These are phyloP conservation scores for Cervus canadensis DNA, from an alignment of 2,113 vertebrate genomes.

Conservation along the genomic window DNA sequence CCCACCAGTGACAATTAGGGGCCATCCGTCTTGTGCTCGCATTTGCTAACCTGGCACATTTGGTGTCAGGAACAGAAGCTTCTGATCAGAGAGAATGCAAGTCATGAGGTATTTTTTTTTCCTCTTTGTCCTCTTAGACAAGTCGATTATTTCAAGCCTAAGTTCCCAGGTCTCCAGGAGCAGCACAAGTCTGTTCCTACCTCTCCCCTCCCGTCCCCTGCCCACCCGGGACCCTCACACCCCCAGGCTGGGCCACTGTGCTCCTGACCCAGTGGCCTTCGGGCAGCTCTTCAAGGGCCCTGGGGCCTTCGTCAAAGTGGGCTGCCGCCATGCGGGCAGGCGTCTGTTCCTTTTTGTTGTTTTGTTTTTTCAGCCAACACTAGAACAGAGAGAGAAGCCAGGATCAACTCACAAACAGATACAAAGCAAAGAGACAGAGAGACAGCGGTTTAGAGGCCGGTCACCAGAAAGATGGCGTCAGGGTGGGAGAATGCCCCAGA, in stretches of 20 bases:
- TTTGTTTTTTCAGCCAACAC: constrained; percentile 80
- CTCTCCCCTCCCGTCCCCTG: constrained; percentile 33
- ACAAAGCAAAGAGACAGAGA: constrained; percentile 89
- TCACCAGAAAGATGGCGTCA: constrained; percentile 82
- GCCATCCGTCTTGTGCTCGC: constrained; percentile 30
- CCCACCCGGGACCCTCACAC: constrained; percentile 51
- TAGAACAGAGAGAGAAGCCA: constrained; percentile 83
- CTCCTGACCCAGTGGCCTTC: constrained; percentile 45
- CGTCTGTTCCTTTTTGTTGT: constrained; percentile 67
- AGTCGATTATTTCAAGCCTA: constrained; percentile 79
- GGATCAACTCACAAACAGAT: constrained; percentile 86
- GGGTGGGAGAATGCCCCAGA: constrained; percentile 82
- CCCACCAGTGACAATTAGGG: not conserved
- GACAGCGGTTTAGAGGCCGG: constrained; percentile 85
- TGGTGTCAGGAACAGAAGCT: constrained; percentile 39
- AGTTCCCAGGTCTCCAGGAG: constrained; percentile 73
- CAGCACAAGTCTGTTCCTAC: constrained; percentile 37
- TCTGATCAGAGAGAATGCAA: constrained; percentile 68
- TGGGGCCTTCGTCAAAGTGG: constrained; percentile 39
- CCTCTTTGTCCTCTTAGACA: constrained; percentile 74
- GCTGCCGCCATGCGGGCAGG: constrained; percentile 68
- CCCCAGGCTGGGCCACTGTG: not conserved
- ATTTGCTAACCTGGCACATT: constrained; percentile 13
- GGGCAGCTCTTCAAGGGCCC: constrained; percentile 14
- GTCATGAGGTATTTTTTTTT: constrained; percentile 81